phyloP scores from a whole-genome alignment of 2,888 invertebrate species.

The Hecatera dysodea region DNA sequence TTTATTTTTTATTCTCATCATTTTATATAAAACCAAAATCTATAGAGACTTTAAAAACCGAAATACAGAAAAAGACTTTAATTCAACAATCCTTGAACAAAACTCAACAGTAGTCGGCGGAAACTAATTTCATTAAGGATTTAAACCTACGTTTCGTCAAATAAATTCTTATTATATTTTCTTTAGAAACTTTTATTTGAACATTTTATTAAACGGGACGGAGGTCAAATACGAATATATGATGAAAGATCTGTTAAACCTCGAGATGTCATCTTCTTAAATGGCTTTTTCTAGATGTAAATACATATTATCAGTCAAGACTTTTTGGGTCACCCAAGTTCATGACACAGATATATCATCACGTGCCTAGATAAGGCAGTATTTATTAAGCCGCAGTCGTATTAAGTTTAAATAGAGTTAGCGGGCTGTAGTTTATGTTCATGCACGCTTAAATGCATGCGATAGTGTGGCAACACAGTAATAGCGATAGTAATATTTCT shows the following conservation, averaged over 20 bases:
- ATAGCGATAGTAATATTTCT: conserved; percentile 22
- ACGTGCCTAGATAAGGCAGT: conserved; percentile 32
- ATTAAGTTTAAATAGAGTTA: conserved; percentile 46
- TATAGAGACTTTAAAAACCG: neutral
- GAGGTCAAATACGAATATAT: conserved; percentile 56
- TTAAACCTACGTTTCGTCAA: conserved; percentile 64
- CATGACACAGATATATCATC: conserved; percentile 33
- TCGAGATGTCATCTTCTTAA: conserved; percentile 66
- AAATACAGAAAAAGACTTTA: conserved; percentile 16
- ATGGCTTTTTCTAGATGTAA: conserved; percentile 71
- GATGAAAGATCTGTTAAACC: conserved; percentile 62
- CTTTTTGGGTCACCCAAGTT: conserved; percentile 42
- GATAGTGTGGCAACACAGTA: conserved; percentile 40
- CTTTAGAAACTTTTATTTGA: conserved; percentile 64
- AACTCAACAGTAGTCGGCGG: conserved; percentile 59
- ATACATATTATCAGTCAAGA: conserved; percentile 62
- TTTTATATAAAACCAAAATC: conserved; percentile 9
- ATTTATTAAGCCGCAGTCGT: conserved; percentile 36
- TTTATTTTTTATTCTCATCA: neutral
- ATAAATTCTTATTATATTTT: conserved; percentile 59
- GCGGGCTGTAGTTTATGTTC: conserved; percentile 42
- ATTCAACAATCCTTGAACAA: conserved; percentile 52
- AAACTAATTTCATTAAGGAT: conserved; percentile 68
- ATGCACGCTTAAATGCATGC: conserved; percentile 51
- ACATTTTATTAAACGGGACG: conserved; percentile 36